A percentile compares a stretch with the other conserved stretches of the same genome.
Evolutionary conservation across 2,888 invertebrate genomes (phyloP).

Genomic region (Tenthredo distinguenda): DNA sequence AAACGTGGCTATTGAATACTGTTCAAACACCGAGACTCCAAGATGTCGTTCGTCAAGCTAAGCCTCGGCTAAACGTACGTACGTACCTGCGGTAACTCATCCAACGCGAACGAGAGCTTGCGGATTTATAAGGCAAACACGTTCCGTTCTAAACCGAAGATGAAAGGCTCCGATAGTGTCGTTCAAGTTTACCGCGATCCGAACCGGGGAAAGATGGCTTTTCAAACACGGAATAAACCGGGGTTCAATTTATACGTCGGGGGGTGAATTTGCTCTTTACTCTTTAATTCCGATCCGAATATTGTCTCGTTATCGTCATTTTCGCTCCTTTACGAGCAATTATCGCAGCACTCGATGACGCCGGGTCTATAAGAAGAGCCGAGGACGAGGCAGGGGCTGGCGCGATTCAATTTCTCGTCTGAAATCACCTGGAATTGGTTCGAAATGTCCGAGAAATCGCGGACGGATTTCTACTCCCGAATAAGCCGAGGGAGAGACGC

Average conservation of each 20-base stretch:
- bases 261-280: background rate
- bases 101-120: background rate
- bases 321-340: background rate
- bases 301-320: background rate
- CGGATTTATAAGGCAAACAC: constrained; percentile 45
- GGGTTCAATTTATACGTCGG: background rate
- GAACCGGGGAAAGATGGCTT: constrained; percentile 9
- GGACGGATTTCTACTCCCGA: background rate
- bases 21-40: background rate
- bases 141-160: constrained; percentile 17
- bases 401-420: constrained; percentile 19
- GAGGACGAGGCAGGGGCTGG: background rate
- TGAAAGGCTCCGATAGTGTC: constrained; percentile 29
- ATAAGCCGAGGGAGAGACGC: background rate
- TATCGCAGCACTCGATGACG: constrained; percentile 2
- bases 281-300: background rate
- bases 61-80: background rate
- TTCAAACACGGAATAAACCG: background rate
- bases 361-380: background rate
- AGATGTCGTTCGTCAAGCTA: constrained; percentile 24
- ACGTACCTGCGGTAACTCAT: constrained; percentile 3
- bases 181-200: constrained; percentile 3
- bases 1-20: background rate
- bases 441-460: constrained; percentile 22
- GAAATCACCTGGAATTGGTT: constrained; percentile 25